Percentiles rank a stretch among this genome's conserved stretches.
These are phyloP conservation scores for Atlantisia rogersi DNA, from an alignment of 2,113 vertebrate species.

Conservation along the genomic window DNA sequence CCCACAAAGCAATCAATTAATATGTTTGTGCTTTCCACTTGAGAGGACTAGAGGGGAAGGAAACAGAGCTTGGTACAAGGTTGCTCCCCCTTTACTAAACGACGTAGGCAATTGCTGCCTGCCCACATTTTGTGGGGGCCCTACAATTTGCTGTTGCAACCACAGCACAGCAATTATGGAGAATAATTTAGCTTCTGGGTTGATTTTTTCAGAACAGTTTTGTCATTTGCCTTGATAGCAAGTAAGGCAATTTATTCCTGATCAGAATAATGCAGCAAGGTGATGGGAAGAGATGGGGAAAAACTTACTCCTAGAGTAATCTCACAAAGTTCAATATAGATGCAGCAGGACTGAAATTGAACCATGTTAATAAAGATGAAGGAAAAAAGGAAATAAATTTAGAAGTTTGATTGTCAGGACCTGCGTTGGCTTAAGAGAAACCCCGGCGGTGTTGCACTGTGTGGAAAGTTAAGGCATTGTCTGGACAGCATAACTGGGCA, in stretches of 20 bases:
- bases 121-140: neutral
- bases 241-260: slow-evolving; percentile 60
- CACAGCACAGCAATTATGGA: slow-evolving; percentile 17
- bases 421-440: neutral
- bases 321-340: rapidly evolving
- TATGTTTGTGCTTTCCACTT: neutral
- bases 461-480: neutral
- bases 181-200: slow-evolving; percentile 53
- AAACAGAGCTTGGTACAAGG: neutral
- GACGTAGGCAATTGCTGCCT: neutral
- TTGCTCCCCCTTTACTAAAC: neutral
- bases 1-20: neutral
- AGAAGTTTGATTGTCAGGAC: neutral
- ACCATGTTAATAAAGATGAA: neutral
- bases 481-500: neutral
- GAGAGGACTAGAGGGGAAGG: neutral
- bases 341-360: neutral
- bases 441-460: rapidly evolving
- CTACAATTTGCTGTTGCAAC: neutral
- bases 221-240: slow-evolving; percentile 68
- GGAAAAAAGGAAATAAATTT: neutral
- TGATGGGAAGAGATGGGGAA: neutral
- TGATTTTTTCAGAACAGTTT: slow-evolving; percentile 72
- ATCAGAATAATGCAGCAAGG: neutral
- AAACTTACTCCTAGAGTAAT: neutral